Evolutionary conservation across 2,888 invertebrate genomes (phyloP), one percentile per base, ranked within the genome.

Genomic region (Dryobota labecula): DNA sequence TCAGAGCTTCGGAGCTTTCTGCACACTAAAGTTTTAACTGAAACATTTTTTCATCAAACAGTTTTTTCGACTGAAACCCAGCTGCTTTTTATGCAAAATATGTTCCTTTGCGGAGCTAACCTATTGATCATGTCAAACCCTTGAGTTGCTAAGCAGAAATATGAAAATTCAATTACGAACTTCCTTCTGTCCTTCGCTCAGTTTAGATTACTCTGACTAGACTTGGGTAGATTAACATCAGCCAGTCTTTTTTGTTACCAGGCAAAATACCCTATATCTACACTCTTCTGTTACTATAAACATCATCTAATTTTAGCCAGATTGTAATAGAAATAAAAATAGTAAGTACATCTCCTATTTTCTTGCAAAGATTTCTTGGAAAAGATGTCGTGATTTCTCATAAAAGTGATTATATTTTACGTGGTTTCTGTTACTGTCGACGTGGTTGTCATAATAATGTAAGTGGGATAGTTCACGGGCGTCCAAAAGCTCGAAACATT

Each of bases 291-390:
- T 63, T 38, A 33, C n/a, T 8, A 18, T n/a, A n/a, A 24, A n/a
- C 1, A 20, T 3, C 0, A 1, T 73, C 33, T 36, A 47, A 56
- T 73, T 43, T 36, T 65, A 72, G 33, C 9, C 20, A 20, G 2
- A 64, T 64, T n/a, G 18, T 27, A 24, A 27, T 15, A 41, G 6
- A n/a, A 64, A 33, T 33, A 41, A 8, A 61, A 71, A 71, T 4
- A 9, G 18, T 43, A 27, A 33, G 18, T 20, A 51, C 0, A 9
- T 72, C 27, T 20, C n/a, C 27, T 64, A 13, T 47, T 54, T 27
- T 2, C 27, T 47, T 47, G 9, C 9, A 36, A 65, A 33, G 11
- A 62, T 71, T 73, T 63, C 53, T 30, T 38, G 24, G 53, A 63
- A 53, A 45, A 30, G 0, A 11, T 15, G 13, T 43, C 18, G 18